Evolutionary conservation across 2,113 vertebrate species (phyloP).

Genomic region (Anguilla japonica): DNA sequence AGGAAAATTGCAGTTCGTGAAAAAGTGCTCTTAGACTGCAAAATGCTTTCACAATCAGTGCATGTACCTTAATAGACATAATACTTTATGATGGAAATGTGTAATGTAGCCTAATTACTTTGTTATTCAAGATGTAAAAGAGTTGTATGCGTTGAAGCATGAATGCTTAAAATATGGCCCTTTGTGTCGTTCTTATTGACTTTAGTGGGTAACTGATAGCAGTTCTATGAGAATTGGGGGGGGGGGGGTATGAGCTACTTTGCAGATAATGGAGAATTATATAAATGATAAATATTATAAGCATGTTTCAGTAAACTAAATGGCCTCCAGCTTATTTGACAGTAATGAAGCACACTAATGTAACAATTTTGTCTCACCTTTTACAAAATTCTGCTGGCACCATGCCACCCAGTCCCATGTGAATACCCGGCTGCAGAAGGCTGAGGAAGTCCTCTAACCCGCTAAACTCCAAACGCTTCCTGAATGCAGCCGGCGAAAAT

Average conservation of each 20-base stretch:
- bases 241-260: no score
- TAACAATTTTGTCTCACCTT: not conserved
- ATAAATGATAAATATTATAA: not conserved
- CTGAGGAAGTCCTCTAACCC: not conserved
- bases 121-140: not conserved
- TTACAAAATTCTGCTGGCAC: not conserved
- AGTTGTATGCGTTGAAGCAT: not conserved
- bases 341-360: not conserved
- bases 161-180: no score
- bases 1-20: not conserved
- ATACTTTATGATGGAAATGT: not conserved
- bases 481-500: conserved; percentile 8
- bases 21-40: not conserved
- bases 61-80: not conserved
- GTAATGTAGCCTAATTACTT: not conserved
- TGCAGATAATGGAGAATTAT: no score
- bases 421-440: not conserved
- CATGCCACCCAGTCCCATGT: not conserved
- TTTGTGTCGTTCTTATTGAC: no score
- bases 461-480: not conserved
- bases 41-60: not conserved
- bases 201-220: no score
- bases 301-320: not conserved
- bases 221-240: no score
- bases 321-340: not conserved